These are phyloP conservation scores for human DNA, from an alignment of 2,113 vertebrate genomes.

Conservation along the genomic window GRCh38 chr1:237061501-237062000, in stretches of 20 bases:
- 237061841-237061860: neutral
- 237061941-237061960: too few species aligned
- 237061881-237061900: neutral
- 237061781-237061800: neutral
- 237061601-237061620: neutral
- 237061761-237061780: neutral
- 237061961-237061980: neutral
- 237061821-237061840: neutral
- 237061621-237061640: neutral
- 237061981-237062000: neutral
- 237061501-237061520: neutral
- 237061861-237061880: neutral
- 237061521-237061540: neutral
- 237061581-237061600: neutral
- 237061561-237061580: neutral
- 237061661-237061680: neutral
- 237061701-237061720: neutral
- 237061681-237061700: neutral
- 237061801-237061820: neutral
- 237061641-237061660: neutral
- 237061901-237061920: neutral
- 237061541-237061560: neutral
- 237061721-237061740: neutral
- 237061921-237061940: neutral
- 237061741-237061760: neutral